Base-by-base conservation (phyloP, 2,888 invertebrate species). In the Cheilosia variabilis region DNA sequence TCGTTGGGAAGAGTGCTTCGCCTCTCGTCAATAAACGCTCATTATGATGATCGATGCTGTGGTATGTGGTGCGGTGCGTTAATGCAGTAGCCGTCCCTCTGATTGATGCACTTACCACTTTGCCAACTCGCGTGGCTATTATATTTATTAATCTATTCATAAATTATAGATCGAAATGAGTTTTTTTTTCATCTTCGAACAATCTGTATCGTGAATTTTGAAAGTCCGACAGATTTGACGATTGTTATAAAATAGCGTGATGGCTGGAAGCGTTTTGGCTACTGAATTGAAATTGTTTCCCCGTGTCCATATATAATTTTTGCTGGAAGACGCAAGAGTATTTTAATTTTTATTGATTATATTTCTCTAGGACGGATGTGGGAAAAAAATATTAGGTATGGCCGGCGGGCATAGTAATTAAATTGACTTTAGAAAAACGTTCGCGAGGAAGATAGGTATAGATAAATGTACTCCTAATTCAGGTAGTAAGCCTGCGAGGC, bases 11-110 rank as follows among this genome's bases (percentile, higher is more conserved):
- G 55, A 60, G 71, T 60, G 57, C 45, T 47, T 47, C 47, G 15
- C n/a, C n/a, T 45, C 45, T 37, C 60, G 66, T 73, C 73, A 81
- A 76, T 76, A 81, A 81, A 69, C 76, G 82, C 72, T 77, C 82
- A 78, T 65, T 79, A 37, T 45, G 34, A 60, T 50, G 55, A 60
- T 52, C 50, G 58, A 52, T 15, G 55, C 55, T 19, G 45, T 62
- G 68, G 55, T 43, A 57, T 63, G 41, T 43, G 27, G 37, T 37
- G 22, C 17, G 41, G 37, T 37, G 22, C 17, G 41, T 52, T 50
- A 63, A 68, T 53, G 69, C 69, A 72, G 65, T 71, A 47, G 62
- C 45, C 57, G 9, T 50, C 57, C 52, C 19, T 47, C n/a, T 50
- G 50, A 75, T 75, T 63, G 43, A 65, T 75, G 75, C 76, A 68